phyloP scores from a whole-genome alignment of 1,140 invertebrate species.

The Danaus melanippus region DNA sequence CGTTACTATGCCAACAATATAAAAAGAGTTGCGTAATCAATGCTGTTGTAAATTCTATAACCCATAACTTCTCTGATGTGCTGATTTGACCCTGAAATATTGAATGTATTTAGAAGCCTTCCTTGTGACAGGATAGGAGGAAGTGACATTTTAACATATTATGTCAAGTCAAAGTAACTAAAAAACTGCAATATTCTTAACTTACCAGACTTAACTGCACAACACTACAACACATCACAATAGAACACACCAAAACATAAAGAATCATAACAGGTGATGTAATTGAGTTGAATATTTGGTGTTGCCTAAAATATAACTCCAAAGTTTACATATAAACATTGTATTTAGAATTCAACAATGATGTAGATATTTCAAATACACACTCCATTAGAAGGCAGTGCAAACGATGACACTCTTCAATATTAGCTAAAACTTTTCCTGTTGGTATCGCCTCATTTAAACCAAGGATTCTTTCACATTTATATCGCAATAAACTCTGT shows the following conservation, averaged over 20 bases:
- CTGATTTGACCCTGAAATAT: slow-evolving; percentile 27
- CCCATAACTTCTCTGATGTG: slow-evolving; percentile 29
- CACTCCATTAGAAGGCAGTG: slow-evolving; percentile 41
- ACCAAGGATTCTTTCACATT: slow-evolving; percentile 37
- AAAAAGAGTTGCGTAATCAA: slow-evolving; percentile 34
- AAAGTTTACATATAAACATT: slow-evolving; percentile 20
- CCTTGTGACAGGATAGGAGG: too few relatives aligned
- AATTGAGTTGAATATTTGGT: slow-evolving; percentile 25
- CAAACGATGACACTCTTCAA: slow-evolving; percentile 46
- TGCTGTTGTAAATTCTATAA: slow-evolving; percentile 30
- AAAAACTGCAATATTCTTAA: neutral
- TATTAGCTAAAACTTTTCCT: slow-evolving; percentile 24
- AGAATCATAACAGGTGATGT: slow-evolving; percentile 36
- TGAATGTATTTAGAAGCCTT: too few relatives aligned
- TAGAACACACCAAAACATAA: slow-evolving; percentile 39
- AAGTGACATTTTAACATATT: too few relatives aligned
- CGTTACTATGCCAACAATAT: slow-evolving; percentile 44
- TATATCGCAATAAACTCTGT: slow-evolving; percentile 31
- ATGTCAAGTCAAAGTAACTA: too few relatives aligned
- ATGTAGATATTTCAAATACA: slow-evolving; percentile 11
- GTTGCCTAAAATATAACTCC: slow-evolving; percentile 25
- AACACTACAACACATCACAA: slow-evolving; percentile 38
- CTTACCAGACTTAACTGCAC: slow-evolving; percentile 35
- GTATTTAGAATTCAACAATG: slow-evolving; percentile 11
- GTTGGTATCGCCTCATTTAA: slow-evolving; percentile 8